Evolutionary conservation across 2,113 vertebrate species (phyloP).

Genomic region (Mormyrus lacerda): DNA sequence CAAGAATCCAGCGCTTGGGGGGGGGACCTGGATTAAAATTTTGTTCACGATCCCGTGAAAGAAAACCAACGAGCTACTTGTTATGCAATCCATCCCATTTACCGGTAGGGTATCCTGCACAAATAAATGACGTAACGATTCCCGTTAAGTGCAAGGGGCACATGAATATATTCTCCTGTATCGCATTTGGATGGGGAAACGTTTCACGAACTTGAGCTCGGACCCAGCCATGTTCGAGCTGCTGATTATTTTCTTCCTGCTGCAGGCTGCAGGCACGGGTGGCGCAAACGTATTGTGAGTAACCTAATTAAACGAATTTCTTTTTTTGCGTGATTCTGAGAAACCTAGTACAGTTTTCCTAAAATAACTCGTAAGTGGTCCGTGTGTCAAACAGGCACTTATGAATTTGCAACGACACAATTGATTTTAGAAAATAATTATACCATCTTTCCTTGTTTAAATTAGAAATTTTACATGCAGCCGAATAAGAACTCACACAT

Average conservation of each 20-base stretch:
- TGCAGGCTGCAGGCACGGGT: slow-evolving; percentile 11
- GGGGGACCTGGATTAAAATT: not conserved
- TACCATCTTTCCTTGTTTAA: not conserved
- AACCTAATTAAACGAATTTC: not conserved
- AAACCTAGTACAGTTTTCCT: not conserved
- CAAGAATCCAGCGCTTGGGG: not conserved
- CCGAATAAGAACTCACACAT: not conserved
- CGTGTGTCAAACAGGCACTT: not conserved
- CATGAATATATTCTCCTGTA: not conserved
- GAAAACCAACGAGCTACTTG: not conserved
- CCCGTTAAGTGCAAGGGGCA: not conserved
- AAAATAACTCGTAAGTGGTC: not conserved
- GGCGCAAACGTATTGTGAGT: not conserved
- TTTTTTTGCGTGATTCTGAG: not conserved
- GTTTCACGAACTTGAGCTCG: slow-evolving; percentile 33
- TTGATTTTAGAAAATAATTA: not conserved
- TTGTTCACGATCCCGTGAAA: not conserved
- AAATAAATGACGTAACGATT: not conserved
- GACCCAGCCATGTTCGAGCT: slow-evolving; percentile 17
- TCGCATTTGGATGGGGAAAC: not conserved
- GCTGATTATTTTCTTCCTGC: slow-evolving; percentile 20
- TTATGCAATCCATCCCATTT: not conserved
- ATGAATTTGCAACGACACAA: not conserved
- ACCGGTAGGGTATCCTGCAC: not conserved
- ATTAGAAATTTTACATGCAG: not conserved